These are phyloP conservation scores for Recurvirostra avosetta DNA, from an alignment of 2,113 vertebrate genomes.

Conservation along the genomic window DNA sequence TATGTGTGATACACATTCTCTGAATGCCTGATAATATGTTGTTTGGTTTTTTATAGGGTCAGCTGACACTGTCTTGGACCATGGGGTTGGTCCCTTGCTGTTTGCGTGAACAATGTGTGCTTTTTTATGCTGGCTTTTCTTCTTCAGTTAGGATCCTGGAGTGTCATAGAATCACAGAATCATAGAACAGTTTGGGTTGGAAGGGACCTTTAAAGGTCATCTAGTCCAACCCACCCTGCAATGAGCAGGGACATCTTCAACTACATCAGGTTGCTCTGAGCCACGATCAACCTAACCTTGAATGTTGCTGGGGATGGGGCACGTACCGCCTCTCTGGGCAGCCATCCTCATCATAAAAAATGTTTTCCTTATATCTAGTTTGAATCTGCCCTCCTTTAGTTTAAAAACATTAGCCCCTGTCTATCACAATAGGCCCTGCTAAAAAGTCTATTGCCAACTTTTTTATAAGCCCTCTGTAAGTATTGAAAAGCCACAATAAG, in stretches of 20 bases:
- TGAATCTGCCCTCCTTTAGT: background rate
- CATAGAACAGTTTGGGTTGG: background rate
- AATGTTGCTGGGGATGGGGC: too few relatives aligned
- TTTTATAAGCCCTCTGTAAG: background rate
- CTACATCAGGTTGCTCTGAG: background rate
- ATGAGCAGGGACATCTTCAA: background rate
- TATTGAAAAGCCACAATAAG: fast-evolving
- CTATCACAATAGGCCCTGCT: fast-evolving
- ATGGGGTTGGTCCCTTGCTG: background rate
- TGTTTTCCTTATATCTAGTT: background rate
- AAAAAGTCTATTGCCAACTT: background rate
- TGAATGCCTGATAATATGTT: background rate
- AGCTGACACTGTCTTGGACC: background rate
- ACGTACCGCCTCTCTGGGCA: background rate
- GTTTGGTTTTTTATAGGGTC: background rate
- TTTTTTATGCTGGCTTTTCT: background rate
- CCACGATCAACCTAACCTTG: background rate
- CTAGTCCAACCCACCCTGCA: background rate
- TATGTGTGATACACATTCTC: background rate
- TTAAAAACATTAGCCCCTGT: background rate
- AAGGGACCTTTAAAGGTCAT: background rate
- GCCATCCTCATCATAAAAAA: background rate
- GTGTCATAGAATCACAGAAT: background rate
- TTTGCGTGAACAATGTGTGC: background rate
- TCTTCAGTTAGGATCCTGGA: background rate